Conservation (phyloP, 2,797 vertebrate species). For the Rhinatrema bivittatum region DNA sequence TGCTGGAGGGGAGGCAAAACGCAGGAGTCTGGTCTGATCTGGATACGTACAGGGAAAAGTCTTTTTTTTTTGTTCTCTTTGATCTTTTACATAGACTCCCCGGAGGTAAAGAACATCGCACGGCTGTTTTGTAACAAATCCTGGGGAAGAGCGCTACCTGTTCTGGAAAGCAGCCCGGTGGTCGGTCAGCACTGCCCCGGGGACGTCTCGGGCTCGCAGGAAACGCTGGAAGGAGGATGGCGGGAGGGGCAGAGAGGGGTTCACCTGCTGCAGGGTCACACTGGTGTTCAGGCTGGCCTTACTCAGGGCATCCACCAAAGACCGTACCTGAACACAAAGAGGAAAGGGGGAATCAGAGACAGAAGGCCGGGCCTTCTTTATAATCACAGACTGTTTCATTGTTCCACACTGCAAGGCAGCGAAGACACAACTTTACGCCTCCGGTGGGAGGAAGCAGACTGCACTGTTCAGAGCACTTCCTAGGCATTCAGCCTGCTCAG, state of each 20-base stretch:
- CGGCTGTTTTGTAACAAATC: too few relatives aligned
- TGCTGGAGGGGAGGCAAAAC: too few relatives aligned
- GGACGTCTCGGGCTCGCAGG: constrained; percentile 66
- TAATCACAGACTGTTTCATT: too few relatives aligned
- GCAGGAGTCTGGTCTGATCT: too few relatives aligned
- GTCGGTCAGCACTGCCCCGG: constrained; percentile 77
- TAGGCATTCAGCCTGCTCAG: background rate
- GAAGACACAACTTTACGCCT: too few relatives aligned
- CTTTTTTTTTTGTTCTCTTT: too few relatives aligned
- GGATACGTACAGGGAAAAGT: too few relatives aligned
- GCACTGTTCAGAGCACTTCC: too few relatives aligned
- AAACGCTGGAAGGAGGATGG: constrained; percentile 92
- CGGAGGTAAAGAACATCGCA: too few relatives aligned
- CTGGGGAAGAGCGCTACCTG: constrained; percentile 41
- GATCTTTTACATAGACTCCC: too few relatives aligned
- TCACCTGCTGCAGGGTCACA: constrained; percentile 37
- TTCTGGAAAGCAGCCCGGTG: constrained; percentile 65
- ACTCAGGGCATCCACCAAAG: constrained; percentile 36
- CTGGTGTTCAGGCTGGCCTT: constrained; percentile 5
- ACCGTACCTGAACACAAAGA: constrained; percentile 51
- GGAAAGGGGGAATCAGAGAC: background rate
- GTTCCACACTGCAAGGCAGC: too few relatives aligned
- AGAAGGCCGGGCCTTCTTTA: too few relatives aligned
- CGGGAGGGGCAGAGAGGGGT: constrained; percentile 69
- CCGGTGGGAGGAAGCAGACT: background rate